Evolutionary conservation across 2,888 invertebrate species (phyloP).

Genomic region (Phaonia tiefii): DNA sequence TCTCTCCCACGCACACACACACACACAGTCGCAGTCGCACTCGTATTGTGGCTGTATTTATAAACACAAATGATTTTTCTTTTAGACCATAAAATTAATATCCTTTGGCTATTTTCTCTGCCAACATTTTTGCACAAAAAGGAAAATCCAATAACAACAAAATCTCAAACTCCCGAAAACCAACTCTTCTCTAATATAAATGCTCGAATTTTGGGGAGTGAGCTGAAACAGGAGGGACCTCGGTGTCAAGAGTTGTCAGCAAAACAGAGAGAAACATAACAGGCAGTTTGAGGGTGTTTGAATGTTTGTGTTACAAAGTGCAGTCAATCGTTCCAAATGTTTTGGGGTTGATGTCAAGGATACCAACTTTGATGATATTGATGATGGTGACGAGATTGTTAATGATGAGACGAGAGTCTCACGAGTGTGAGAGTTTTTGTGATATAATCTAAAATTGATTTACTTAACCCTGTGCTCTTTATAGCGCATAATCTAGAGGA

Average conservation of each 20-base stretch:
- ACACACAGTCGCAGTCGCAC: neutral
- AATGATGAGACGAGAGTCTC: neutral
- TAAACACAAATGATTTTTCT: conserved; percentile 54
- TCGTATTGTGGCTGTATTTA: neutral
- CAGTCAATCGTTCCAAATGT: conserved; percentile 62
- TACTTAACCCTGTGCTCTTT: conserved; percentile 49
- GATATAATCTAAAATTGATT: conserved; percentile 62
- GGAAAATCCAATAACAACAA: conserved; percentile 41
- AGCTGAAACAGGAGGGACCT: no score
- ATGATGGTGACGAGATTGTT: conserved; percentile 29
- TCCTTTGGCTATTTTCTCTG: conserved; percentile 58
- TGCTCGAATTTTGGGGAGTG: conserved; percentile 50
- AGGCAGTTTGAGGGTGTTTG: conserved; percentile 8
- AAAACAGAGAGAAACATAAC: neutral
- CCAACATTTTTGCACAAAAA: conserved; percentile 60
- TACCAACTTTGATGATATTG: neutral
- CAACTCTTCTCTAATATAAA: conserved; percentile 57
- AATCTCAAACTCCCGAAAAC: conserved; percentile 28
- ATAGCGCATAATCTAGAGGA: no score
- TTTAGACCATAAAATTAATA: conserved; percentile 66
- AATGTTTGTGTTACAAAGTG: conserved; percentile 62
- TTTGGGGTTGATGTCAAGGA: conserved; percentile 60
- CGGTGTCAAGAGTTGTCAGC: neutral
- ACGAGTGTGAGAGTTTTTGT: conserved; percentile 43
- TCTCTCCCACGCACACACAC: neutral